Evolutionary conservation across 2,888 invertebrate species (phyloP), one percentile per base, ranked within the genome.

Genomic region (Callyntrura guangdongensis): DNA sequence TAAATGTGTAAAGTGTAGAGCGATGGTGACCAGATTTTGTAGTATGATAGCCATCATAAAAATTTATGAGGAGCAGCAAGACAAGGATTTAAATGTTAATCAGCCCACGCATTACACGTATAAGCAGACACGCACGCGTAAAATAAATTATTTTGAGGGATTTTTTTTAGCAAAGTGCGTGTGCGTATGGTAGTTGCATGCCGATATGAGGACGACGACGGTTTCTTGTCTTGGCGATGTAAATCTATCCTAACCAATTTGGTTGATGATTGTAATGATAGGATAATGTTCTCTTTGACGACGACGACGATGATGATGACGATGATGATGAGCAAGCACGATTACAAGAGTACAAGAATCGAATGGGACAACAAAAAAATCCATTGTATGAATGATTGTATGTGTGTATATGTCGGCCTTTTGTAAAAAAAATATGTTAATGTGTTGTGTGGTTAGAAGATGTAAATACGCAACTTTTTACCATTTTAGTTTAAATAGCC

Each of bases 401-500:
- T 14, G 25, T 11, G 27, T 45, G 69, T 14, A 11, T 11, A 12
- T 45, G 69, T 69, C 69, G 69, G 69, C 36, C 6, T 69, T 69
- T 61, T 9, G 36, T 9, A 67, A 14, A 36, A 69, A 36, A 12
- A 69, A 69, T 53, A n/a, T 53, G 53, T 53, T n/a, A n/a, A n/a
- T 53, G 53, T 53, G 53, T 2, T 53, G 53, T 53, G 61, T 61
- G 61, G 17, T 61, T 8, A 45, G 47, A 11, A 11, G n/a, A 47
- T 49, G 72, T 49, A 74, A 74, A 74, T 74, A 47, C 47, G 47
- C 47, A 74, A 47, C 14, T 47, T 74, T 74, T 74, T 74, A 74
- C 72, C 72, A 74, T 79, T 79, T 79, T 27, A 14, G 14, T 27
- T 77, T 79, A 79, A 79, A 79, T 49, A 27, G 79, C 79, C 79